Percentiles rank a stretch among this genome's conserved stretches.
phyloP scores from a whole-genome alignment of 2,888 invertebrate genomes.

The Hesperia comma region DNA sequence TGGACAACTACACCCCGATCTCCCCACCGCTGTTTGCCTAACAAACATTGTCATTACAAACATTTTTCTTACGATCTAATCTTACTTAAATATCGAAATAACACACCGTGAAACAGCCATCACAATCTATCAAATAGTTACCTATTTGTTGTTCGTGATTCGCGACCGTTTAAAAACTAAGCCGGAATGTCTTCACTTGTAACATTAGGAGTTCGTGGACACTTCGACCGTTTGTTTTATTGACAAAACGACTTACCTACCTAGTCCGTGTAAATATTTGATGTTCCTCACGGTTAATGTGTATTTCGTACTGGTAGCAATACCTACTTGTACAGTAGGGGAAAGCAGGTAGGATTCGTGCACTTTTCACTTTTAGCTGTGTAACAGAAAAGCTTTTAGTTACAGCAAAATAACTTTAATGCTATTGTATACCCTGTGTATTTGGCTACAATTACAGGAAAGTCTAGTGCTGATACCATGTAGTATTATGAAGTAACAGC shows the following conservation, averaged over 20 bases:
- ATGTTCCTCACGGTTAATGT: background rate
- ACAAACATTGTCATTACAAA: constrained; percentile 74
- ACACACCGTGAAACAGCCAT: constrained; percentile 36
- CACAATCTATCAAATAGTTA: constrained; percentile 34
- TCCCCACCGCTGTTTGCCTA: constrained; percentile 59
- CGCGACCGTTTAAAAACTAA: constrained; percentile 16
- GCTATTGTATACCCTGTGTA: no score
- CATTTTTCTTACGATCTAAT: constrained; percentile 54
- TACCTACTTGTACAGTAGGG: background rate
- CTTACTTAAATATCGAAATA: constrained; percentile 37
- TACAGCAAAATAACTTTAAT: no score
- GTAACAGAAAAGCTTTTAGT: no score
- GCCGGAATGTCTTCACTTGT: constrained; percentile 24
- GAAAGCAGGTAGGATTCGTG: no score
- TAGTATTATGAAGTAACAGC: no score
- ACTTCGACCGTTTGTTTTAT: background rate
- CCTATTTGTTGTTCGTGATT: constrained; percentile 34
- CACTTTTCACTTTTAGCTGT: no score
- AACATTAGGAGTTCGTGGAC: background rate
- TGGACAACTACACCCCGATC: constrained; percentile 67
- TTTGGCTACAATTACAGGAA: no score
- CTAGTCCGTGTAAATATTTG: background rate
- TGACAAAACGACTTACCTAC: constrained; percentile 1
- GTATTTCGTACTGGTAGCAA: background rate
- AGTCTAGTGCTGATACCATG: no score